Evolutionary conservation across 2,888 invertebrate genomes (phyloP), one percentile per base, ranked within the genome.

Genomic region (Tyria jacobaeae): DNA sequence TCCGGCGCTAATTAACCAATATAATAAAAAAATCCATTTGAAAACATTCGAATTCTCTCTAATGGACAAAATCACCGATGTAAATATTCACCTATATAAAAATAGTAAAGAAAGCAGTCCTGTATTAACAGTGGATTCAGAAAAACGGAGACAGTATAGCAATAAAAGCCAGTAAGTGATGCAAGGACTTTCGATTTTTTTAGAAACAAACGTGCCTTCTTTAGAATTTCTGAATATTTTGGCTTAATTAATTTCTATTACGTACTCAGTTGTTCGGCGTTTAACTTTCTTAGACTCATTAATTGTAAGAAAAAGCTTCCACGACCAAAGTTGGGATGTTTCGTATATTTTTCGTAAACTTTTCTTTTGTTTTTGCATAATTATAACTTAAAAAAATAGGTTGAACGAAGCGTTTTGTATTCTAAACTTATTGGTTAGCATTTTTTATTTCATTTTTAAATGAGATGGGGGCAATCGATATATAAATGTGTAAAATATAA

Each of bases 281-380:
- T 66, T 60, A 58, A 60, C 60, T 60, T 64, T 57, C 47, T 57
- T 55, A 59, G 65, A 54, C 62, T 61, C 63, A 60, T 77, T 70
- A 70, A 57, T 62, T 70, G 41, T 49, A 54, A 55, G 51, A 24
- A 64, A 62, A 34, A 57, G 41, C 37, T 48, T 66, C 15, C 25
- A 37, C 37, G 17, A 35, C 57, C 27, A 7, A 68, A 68, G 39
- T 70, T 64, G 10, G 48, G 24, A 9, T 49, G 27, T 65, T 70
- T 54, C 51, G 54, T 59, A 65, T n/a, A 58, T 57, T 67, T 67
- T 70, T 71, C 68, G 66, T 53, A 37, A n/a, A 57, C 62, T 71
- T 70, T 71, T 71, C n/a, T 70, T 65, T 70, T 73, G 62, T 71
- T 70, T 63, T 67, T 71, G 72, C 70, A 74, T 75, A 74, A 68